Conservation (phyloP, 1,140 invertebrate genomes). For the Bombyx mandarina region DNA sequence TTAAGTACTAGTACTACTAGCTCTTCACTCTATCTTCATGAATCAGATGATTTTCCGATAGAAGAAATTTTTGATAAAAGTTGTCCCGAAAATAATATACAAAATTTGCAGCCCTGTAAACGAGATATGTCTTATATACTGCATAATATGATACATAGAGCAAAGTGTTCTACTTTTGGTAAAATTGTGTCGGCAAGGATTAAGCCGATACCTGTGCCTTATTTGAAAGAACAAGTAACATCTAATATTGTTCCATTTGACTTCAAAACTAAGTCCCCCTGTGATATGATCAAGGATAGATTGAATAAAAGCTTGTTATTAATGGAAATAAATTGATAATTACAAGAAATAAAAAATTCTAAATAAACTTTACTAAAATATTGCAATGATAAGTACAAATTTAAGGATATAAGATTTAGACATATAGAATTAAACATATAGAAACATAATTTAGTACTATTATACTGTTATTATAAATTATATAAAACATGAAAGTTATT, state of each 20-base stretch:
- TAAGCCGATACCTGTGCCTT: constrained; percentile 32
- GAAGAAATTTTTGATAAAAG: too few relatives aligned
- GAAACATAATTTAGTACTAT: too few relatives aligned
- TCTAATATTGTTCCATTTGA: constrained; percentile 34
- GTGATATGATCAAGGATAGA: constrained; percentile 44
- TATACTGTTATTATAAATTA: too few relatives aligned
- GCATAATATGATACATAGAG: constrained; percentile 25
- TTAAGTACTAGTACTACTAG: constrained; percentile 35
- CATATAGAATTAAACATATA: too few relatives aligned
- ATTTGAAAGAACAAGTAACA: constrained; percentile 26
- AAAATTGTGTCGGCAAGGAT: constrained; percentile 36
- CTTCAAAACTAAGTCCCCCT: constrained; percentile 44
- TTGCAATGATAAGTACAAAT: too few relatives aligned
- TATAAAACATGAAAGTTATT: too few relatives aligned
- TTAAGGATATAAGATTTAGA: too few relatives aligned
- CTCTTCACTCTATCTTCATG: constrained; percentile 29
- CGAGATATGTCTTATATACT: constrained; percentile 48
- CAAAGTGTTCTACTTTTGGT: constrained; percentile 44
- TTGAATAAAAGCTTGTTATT: constrained; percentile 15
- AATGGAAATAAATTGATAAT: too few relatives aligned
- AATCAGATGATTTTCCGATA: too few relatives aligned
- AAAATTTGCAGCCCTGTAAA: constrained; percentile 10
- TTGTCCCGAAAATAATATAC: too few relatives aligned
- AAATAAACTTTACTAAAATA: too few relatives aligned
- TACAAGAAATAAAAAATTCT: too few relatives aligned